These are phyloP conservation scores for Clostera curtula DNA, from an alignment of 2,888 invertebrate species.

Conservation along the genomic window DNA sequence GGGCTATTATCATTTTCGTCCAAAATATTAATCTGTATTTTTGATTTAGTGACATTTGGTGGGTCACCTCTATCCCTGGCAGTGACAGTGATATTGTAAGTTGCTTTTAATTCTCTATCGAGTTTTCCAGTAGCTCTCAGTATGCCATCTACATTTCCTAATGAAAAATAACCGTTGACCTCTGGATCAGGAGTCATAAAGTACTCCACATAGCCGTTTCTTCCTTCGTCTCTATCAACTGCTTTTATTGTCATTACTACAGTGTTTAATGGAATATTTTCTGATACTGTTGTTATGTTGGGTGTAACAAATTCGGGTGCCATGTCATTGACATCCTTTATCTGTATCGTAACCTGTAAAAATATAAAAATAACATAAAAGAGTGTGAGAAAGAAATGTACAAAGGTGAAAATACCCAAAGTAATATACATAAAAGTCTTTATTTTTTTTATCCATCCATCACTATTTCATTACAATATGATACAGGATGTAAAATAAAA, in stretches of 20 bases:
- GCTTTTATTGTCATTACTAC: slow-evolving; percentile 93
- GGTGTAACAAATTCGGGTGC: slow-evolving; percentile 89
- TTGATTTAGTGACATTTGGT: slow-evolving; percentile 80
- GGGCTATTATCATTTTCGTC: slow-evolving; percentile 95
- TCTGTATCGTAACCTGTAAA: slow-evolving; percentile 86
- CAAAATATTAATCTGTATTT: slow-evolving; percentile 82
- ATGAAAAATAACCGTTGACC: slow-evolving; percentile 81
- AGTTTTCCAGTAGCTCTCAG: slow-evolving; percentile 89
- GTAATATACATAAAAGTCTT: slow-evolving; percentile 12
- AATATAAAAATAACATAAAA: slow-evolving; percentile 16
- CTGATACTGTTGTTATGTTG: slow-evolving; percentile 85
- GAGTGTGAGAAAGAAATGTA: slow-evolving; percentile 15
- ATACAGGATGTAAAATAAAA: too few relatives aligned
- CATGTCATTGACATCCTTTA: slow-evolving; percentile 95
- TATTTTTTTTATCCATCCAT: too few relatives aligned
- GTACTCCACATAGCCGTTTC: slow-evolving; percentile 94
- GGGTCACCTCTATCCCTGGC: slow-evolving; percentile 93
- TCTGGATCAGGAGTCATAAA: slow-evolving; percentile 80
- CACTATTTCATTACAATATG: too few relatives aligned
- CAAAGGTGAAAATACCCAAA: slow-evolving; percentile 12
- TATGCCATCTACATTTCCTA: slow-evolving; percentile 91
- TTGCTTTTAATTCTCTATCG: slow-evolving; percentile 86
- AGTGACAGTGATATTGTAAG: slow-evolving; percentile 84
- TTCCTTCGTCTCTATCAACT: slow-evolving; percentile 90
- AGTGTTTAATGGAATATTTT: slow-evolving; percentile 90